Conservation (phyloP, 2,888 invertebrate genomes). For the Metallyticus violacea region DNA sequence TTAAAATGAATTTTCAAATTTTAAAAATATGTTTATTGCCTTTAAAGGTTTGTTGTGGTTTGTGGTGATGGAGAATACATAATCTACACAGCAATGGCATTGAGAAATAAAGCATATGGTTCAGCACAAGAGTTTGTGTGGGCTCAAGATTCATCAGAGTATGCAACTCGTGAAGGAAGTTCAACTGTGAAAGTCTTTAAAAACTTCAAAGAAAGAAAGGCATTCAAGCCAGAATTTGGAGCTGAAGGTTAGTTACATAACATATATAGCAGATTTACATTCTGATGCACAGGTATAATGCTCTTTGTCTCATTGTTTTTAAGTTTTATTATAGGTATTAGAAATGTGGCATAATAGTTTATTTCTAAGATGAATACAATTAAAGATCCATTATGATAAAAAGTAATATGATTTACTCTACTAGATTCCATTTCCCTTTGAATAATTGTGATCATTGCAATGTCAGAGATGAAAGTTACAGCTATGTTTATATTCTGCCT, state of each 20-base stretch:
- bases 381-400: no score
- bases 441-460: no score
- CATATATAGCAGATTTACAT: no score
- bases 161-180: slow-evolving; percentile 84
- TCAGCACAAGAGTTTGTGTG: slow-evolving; percentile 98
- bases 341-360: no score
- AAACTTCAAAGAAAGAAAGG: slow-evolving; percentile 96
- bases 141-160: slow-evolving; percentile 94
- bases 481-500: no score
- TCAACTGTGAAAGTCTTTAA: slow-evolving; percentile 92
- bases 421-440: no score
- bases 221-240: slow-evolving; percentile 94
- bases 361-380: no score
- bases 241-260: slow-evolving; percentile 69
- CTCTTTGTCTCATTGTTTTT: no score
- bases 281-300: no score
- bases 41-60: slow-evolving; percentile 75
- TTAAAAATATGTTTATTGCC: not conserved
- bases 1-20: not conserved
- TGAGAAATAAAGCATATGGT: slow-evolving; percentile 98
- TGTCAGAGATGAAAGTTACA: no score
- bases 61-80: slow-evolving; percentile 99
- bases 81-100: slow-evolving; percentile 98
- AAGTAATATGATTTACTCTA: no score
- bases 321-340: no score